phyloP scores from a whole-genome alignment of 1,140 invertebrate species.

The Nephila pilipes region DNA sequence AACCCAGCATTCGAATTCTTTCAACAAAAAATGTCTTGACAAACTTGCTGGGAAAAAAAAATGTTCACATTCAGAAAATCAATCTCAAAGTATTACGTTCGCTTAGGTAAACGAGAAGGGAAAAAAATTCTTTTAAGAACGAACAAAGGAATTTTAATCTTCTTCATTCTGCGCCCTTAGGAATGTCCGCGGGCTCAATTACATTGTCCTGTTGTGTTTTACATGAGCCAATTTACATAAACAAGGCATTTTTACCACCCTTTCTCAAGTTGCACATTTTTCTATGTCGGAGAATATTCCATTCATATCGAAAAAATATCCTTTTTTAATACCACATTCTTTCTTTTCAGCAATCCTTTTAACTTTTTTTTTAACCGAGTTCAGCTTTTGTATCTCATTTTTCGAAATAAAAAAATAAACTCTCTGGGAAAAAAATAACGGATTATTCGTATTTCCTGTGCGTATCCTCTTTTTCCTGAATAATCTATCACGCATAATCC shows the following conservation, averaged over 20 bases:
- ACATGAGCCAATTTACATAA: slow-evolving; percentile 35
- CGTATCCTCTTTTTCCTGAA: slow-evolving; percentile 45
- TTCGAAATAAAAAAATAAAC: slow-evolving; percentile 11
- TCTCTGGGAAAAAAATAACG: slow-evolving; percentile 15
- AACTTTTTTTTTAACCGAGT: not conserved
- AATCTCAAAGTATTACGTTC: not conserved
- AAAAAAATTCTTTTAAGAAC: not conserved
- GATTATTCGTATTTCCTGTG: slow-evolving; percentile 69
- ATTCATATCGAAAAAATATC: slow-evolving; percentile 24
- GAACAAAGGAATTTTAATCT: slow-evolving; percentile 39
- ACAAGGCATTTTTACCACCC: not conserved
- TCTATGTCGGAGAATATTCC: not conserved
- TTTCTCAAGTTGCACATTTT: not conserved
- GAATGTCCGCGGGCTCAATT: not conserved
- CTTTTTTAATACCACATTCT: not conserved
- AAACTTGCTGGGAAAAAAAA: not conserved
- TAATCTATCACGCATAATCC: slow-evolving; percentile 70
- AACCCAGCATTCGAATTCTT: not conserved
- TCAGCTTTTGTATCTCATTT: slow-evolving; percentile 23
- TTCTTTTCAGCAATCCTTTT: not conserved
- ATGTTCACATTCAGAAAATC: not conserved
- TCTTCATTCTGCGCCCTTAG: not conserved
- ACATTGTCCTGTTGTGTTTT: slow-evolving; percentile 6
- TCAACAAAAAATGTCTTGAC: not conserved
- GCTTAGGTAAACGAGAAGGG: not conserved